Evolutionary conservation across 2,797 vertebrate species (phyloP), one percentile per base, ranked within the genome.

Genomic region (Peromyscus aztecus): DNA sequence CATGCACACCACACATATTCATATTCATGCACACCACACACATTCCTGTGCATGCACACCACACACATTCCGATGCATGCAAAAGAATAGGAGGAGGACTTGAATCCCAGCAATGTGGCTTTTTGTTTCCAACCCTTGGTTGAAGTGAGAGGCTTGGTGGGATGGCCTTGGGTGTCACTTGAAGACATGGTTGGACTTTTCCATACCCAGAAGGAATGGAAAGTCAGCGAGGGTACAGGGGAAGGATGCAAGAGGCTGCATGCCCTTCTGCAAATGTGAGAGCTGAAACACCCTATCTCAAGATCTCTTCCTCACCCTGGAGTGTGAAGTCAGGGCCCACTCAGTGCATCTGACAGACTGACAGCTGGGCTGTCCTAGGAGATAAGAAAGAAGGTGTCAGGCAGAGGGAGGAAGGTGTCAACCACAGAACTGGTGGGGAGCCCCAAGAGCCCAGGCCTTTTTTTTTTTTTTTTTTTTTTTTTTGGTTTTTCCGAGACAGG

Each of bases 251-350:
- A 89, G 83, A 37, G 43, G 87, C 61, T 71, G 1, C 8, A 86
- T 82, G 93, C 10, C 49, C 49, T 91, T 96, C 83, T 97, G 97
- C 97, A 97, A 91, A 97, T 55, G 37, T 59, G 88, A 92, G 65
- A 97, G 96, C 89, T 87, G 81, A 61, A 0, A 6, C 0, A 0
- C 57, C 75, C 67, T 97, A 97, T 97, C 97, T 95, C 77, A 94
- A 90, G 23, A 98, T 98, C 97, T 97, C 86, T 73, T 77, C 89
- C 4, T 59, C 61, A 11, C 95, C 92, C 80, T 46, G 34, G 77
- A 92, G 97, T 98, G 98, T 97, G 97, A 98, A 98, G 92, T 78
- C 95, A 94, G 92, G 69, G 69, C 40, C 82, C 97, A 84, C 86
- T 84, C 16, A 43, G 29, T 49, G 88, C 92, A 77, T 89, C 85